phyloP scores from a whole-genome alignment of 2,797 vertebrate species.

The Catostomus latipinnis region DNA sequence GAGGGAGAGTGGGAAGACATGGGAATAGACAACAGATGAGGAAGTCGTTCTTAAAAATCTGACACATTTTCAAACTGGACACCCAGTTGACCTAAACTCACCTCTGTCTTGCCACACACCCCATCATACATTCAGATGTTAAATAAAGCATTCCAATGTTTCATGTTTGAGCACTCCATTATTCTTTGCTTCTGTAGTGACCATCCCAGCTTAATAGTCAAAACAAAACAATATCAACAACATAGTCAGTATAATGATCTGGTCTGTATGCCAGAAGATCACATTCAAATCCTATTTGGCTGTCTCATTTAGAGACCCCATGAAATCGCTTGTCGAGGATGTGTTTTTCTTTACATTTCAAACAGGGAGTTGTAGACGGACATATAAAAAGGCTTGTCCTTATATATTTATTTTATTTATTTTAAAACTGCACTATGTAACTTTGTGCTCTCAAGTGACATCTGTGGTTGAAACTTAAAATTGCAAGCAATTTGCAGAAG shows the following conservation, averaged over 20 bases:
- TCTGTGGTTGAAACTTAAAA: too few relatives aligned
- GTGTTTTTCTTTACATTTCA: too few relatives aligned
- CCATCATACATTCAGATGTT: conserved; percentile 15
- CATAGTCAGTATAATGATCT: background rate
- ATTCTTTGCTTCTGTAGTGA: too few relatives aligned
- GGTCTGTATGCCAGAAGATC: background rate
- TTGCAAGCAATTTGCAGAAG: too few relatives aligned
- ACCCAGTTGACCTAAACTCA: conserved; percentile 10
- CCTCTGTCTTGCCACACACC: conserved; percentile 10
- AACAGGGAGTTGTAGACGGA: too few relatives aligned
- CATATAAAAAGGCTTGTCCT: too few relatives aligned
- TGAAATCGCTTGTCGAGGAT: too few relatives aligned
- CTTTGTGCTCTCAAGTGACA: background rate
- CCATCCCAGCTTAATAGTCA: too few relatives aligned
- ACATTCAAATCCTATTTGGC: conserved; percentile 6
- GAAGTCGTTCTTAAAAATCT: conserved; percentile 11
- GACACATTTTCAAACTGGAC: conserved; percentile 14
- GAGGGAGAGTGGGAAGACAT: conserved; percentile 12
- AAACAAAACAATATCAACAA: background rate
- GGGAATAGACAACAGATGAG: background rate
- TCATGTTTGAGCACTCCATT: too few relatives aligned
- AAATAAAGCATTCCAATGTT: too few relatives aligned
- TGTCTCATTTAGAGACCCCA: background rate
- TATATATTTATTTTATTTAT: too few relatives aligned
- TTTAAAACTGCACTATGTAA: too few relatives aligned